A percentile compares a stretch with the other conserved stretches of the same genome.
phyloP scores from a whole-genome alignment of 2,797 vertebrate species.

The Leucoraja ocellata region DNA sequence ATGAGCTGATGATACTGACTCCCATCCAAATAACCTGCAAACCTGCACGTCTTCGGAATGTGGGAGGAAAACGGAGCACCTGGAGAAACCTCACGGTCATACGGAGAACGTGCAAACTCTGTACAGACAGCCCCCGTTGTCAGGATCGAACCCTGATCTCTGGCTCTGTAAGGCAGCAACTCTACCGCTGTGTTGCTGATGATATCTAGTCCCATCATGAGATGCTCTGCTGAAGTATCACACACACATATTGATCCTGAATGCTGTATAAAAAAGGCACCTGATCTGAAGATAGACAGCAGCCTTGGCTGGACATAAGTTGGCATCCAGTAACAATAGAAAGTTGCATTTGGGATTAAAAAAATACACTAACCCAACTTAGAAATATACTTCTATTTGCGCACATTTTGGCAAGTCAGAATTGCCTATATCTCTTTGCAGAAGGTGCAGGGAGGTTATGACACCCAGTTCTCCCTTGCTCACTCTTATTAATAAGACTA shows the following conservation, averaged over 20 bases:
- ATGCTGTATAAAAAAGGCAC: neutral
- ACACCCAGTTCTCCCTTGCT: neutral
- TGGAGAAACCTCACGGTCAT: too few relatives aligned
- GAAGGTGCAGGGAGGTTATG: neutral
- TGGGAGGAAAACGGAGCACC: too few relatives aligned
- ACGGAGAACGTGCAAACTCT: too few relatives aligned
- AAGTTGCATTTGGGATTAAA: neutral
- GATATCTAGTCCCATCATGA: neutral
- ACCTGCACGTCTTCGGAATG: too few relatives aligned
- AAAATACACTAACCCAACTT: neutral
- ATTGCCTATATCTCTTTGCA: neutral
- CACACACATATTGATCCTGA: neutral
- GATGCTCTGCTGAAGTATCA: neutral
- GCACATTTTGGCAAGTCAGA: neutral
- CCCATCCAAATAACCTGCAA: neutral
- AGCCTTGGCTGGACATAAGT: neutral
- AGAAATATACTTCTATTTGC: neutral
- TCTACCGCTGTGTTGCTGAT: neutral
- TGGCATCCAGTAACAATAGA: neutral
- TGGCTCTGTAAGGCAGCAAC: too few relatives aligned
- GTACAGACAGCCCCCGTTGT: too few relatives aligned
- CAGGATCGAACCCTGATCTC: too few relatives aligned
- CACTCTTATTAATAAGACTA: neutral
- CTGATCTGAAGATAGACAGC: too few relatives aligned
- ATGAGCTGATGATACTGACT: neutral